phyloP scores from a whole-genome alignment of 1,140 invertebrate species.

The Drosophila ambigua region DNA sequence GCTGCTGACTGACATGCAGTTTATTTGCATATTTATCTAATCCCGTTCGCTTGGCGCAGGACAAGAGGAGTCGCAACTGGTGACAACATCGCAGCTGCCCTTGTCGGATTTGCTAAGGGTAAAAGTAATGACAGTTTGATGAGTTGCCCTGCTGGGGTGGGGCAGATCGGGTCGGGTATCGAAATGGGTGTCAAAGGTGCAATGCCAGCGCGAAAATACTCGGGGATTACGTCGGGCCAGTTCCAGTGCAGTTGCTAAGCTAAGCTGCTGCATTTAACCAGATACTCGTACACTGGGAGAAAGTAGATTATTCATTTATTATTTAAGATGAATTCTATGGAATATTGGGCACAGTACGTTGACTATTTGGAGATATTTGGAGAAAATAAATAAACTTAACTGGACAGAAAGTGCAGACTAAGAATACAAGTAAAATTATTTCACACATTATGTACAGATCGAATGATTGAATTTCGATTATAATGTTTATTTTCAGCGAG shows the following conservation, averaged over 20 bases:
- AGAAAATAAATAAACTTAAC: no score
- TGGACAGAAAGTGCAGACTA: no score
- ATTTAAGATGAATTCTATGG: no score
- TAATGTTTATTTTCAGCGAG: no score
- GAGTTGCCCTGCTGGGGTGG: constrained; percentile 19
- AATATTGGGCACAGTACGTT: no score
- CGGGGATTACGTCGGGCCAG: constrained; percentile 63
- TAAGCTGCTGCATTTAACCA: constrained; percentile 28
- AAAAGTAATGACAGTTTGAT: constrained; percentile 66
- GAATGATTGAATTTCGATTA: no score
- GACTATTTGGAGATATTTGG: no score
- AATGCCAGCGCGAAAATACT: constrained; percentile 70
- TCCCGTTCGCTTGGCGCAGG: constrained; percentile 45
- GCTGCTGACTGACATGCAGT: constrained; percentile 52
- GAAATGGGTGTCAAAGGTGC: constrained; percentile 64
- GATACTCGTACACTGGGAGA: constrained; percentile 31
- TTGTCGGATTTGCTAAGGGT: constrained; percentile 61
- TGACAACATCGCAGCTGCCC: constrained; percentile 55
- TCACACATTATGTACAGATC: no score
- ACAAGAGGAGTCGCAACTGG: constrained; percentile 42
- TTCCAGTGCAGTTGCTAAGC: constrained; percentile 45
- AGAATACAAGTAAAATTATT: not conserved
- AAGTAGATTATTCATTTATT: not conserved
- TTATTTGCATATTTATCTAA: constrained; percentile 79
- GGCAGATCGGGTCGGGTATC: not conserved